phyloP scores from a whole-genome alignment of 1,140 invertebrate genomes.

The Scaptomyza hsui region DNA sequence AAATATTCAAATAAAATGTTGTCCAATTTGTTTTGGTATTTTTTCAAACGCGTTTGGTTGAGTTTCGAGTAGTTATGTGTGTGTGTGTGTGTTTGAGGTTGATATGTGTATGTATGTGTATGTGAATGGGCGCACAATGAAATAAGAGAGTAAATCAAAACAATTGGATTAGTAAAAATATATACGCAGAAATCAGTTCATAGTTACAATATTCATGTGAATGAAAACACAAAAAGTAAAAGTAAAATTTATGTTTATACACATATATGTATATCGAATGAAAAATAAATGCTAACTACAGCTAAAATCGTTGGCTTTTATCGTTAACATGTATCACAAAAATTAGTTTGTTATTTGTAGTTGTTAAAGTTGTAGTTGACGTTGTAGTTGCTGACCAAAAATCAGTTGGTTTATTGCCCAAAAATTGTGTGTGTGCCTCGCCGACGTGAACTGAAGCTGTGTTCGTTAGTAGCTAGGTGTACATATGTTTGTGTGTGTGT shows the following conservation, averaged over 20 bases:
- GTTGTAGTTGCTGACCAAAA: constrained; percentile 36
- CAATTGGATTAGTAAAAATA: constrained; percentile 72
- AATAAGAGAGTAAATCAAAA: constrained; percentile 74
- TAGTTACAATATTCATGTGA: constrained; percentile 46
- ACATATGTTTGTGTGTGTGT: constrained; percentile 13
- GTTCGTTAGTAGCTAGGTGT: constrained; percentile 23
- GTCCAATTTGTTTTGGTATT: constrained; percentile 49
- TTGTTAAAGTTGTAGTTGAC: background rate
- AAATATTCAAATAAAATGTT: constrained; percentile 32
- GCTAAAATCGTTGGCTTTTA: constrained; percentile 45
- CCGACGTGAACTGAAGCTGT: constrained; percentile 36
- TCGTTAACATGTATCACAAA: constrained; percentile 35
- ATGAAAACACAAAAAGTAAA: constrained; percentile 38
- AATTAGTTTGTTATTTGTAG: constrained; percentile 25
- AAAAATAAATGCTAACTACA: constrained; percentile 35
- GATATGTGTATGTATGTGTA: constrained; percentile 10
- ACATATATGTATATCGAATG: constrained; percentile 15
- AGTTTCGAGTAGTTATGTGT: constrained; percentile 6
- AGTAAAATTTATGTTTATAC: constrained; percentile 33
- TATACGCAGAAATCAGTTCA: constrained; percentile 52
- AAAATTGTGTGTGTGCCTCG: constrained; percentile 48
- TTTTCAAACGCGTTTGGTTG: constrained; percentile 69
- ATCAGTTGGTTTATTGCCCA: constrained; percentile 31
- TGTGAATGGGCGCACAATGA: constrained; percentile 66
- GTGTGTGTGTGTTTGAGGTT: constrained; percentile 12